Conservation (phyloP, 2,888 invertebrate species). For the Oegoconia quadripuncta region DNA sequence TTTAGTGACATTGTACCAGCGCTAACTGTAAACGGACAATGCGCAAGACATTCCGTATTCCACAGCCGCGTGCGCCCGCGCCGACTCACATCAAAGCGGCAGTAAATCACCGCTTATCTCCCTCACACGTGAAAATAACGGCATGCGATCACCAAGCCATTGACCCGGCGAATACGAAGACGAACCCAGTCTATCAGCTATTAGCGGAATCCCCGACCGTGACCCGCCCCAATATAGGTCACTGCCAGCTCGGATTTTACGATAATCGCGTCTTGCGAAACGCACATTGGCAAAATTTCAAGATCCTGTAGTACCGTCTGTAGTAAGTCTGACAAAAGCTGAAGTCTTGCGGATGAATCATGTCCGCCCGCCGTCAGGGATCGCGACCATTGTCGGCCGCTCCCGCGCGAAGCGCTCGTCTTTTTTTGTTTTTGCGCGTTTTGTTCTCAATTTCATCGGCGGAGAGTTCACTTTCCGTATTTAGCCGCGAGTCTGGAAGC, state of each 20-base stretch:
- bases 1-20: no score
- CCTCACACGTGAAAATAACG: conserved; percentile 28
- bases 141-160: conserved; percentile 23
- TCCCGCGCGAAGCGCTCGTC: conserved; percentile 45
- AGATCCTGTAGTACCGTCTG: conserved; percentile 64
- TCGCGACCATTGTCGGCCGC: conserved; percentile 43
- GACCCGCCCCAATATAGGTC: conserved; percentile 70
- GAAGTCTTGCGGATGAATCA: conserved; percentile 53
- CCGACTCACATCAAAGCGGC: conserved; percentile 40
- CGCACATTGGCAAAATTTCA: conserved; percentile 75
- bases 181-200: conserved; percentile 41
- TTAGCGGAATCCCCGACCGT: conserved; percentile 51
- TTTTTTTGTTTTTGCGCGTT: conserved; percentile 22
- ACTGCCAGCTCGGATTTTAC: conserved; percentile 71
- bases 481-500: conserved; percentile 37
- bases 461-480: conserved; percentile 43
- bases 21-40: conserved; percentile 34
- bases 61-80: conserved; percentile 24
- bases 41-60: conserved; percentile 41
- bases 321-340: conserved; percentile 54
- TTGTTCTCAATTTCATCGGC: conserved; percentile 31
- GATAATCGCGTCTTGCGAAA: conserved; percentile 66
- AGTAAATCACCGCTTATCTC: conserved; percentile 43
- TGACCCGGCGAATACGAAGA: conserved; percentile 25
- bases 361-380: no score